Conservation (phyloP, 2,797 vertebrate genomes). For the Chromobotia macracanthus region DNA sequence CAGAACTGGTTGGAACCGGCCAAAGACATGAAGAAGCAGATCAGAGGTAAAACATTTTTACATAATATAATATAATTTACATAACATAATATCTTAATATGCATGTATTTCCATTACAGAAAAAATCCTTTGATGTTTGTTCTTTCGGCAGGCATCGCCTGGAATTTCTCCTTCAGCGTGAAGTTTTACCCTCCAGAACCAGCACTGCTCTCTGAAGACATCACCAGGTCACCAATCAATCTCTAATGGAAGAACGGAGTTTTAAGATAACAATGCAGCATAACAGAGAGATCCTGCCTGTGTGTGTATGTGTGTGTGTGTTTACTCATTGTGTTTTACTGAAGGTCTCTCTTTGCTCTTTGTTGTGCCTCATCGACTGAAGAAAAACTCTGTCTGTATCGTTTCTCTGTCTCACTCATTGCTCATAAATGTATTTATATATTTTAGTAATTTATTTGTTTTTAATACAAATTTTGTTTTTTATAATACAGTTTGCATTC, state of each 20-base stretch:
- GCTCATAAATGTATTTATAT: no score
- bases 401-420: no score
- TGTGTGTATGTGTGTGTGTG: no score
- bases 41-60: conserved; percentile 83
- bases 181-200: conserved; percentile 98
- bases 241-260: background rate
- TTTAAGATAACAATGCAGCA: background rate
- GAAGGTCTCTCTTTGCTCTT: no score
- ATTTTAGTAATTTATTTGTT: no score
- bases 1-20: conserved; percentile 96
- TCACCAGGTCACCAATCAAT: conserved; percentile 84
- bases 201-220: conserved; percentile 93
- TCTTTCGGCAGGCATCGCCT: conserved; percentile 83
- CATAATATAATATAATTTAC: no score
- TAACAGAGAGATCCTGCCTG: background rate
- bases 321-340: no score
- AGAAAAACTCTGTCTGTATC: no score
- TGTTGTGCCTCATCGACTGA: no score
- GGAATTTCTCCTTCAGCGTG: conserved; percentile 94
- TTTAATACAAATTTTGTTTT: no score
- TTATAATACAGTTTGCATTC: no score
- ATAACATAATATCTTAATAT: background rate
- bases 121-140: background rate
- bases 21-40: conserved; percentile 97
- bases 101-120: background rate